Evolutionary conservation across 2,113 vertebrate genomes (phyloP).

Genomic region (Eudyptes chrysolophus): DNA sequence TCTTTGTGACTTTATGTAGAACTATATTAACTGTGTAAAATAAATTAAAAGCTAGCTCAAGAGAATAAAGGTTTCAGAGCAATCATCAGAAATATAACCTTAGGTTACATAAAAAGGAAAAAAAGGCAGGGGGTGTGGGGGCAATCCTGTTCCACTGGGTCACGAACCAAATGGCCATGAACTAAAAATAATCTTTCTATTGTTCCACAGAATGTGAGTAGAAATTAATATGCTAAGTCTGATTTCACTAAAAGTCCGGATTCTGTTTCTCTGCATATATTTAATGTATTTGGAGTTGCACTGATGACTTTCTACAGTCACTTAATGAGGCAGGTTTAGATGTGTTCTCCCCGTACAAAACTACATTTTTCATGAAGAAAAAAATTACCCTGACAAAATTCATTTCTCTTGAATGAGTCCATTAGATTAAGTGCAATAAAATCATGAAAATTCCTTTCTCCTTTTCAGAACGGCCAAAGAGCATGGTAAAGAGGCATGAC

Average conservation of each 20-base stretch:
- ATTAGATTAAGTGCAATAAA: constrained; percentile 37
- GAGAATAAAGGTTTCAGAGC: background rate
- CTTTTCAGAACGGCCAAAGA: constrained; percentile 13
- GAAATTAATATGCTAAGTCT: constrained; percentile 51
- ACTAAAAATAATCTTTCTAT: constrained; percentile 62
- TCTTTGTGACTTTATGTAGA: background rate
- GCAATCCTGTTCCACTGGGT: constrained; percentile 56
- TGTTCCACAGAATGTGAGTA: constrained; percentile 28
- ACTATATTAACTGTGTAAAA: background rate
- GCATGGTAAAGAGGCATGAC: constrained; percentile 10
- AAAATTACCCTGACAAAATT: background rate
- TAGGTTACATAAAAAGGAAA: background rate
- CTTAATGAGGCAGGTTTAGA: background rate
- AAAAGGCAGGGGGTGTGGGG: background rate
- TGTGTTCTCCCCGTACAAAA: background rate
- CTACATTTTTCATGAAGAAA: background rate
- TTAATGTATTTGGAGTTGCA: background rate
- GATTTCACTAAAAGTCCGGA: background rate
- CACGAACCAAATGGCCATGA: constrained; percentile 7
- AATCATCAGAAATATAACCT: background rate
- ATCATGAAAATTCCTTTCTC: constrained; percentile 2
- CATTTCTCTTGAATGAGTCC: constrained; percentile 7
- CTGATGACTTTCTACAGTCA: background rate
- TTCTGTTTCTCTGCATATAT: background rate
- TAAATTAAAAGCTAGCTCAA: background rate